phyloP scores from a whole-genome alignment of 2,888 invertebrate species.

The Aplocera efformata region DNA sequence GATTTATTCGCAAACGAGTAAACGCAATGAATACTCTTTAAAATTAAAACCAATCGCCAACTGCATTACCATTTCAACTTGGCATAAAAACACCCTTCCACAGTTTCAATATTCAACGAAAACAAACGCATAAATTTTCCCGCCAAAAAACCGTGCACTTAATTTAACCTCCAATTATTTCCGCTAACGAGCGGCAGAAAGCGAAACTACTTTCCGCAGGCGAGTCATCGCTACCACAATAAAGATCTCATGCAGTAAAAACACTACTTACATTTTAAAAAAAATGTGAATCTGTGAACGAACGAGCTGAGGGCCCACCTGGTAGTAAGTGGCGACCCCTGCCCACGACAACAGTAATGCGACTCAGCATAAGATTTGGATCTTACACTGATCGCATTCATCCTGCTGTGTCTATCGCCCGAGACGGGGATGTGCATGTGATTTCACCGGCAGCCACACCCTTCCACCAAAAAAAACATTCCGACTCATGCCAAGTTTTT shows the following conservation, averaged over 20 bases:
- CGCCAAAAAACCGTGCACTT: constrained; percentile 20
- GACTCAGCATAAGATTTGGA: too few species aligned
- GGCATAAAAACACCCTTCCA: constrained; percentile 6
- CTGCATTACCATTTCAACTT: constrained; percentile 4
- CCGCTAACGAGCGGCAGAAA: constrained; percentile 19
- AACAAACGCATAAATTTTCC: constrained; percentile 19
- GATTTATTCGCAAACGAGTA: too few species aligned
- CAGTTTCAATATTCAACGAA: constrained; percentile 15
- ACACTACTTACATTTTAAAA: neutral
- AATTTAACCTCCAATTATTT: constrained; percentile 23
- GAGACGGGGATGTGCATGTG: too few species aligned
- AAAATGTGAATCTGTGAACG: too few species aligned
- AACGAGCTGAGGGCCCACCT: too few species aligned
- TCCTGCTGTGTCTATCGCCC: too few species aligned
- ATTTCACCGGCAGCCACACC: too few species aligned
- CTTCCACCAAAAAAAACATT: too few species aligned
- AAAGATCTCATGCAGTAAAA: neutral
- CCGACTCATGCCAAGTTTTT: too few species aligned
- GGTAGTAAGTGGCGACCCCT: too few species aligned
- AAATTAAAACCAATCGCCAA: constrained; percentile 3
- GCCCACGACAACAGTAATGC: too few species aligned
- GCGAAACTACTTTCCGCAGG: constrained; percentile 16
- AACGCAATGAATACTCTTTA: neutral
- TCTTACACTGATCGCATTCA: too few species aligned
- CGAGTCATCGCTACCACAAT: constrained; percentile 11